Base-by-base conservation (phyloP, 2,113 vertebrate species). In the Atherinomorus stipes region DNA sequence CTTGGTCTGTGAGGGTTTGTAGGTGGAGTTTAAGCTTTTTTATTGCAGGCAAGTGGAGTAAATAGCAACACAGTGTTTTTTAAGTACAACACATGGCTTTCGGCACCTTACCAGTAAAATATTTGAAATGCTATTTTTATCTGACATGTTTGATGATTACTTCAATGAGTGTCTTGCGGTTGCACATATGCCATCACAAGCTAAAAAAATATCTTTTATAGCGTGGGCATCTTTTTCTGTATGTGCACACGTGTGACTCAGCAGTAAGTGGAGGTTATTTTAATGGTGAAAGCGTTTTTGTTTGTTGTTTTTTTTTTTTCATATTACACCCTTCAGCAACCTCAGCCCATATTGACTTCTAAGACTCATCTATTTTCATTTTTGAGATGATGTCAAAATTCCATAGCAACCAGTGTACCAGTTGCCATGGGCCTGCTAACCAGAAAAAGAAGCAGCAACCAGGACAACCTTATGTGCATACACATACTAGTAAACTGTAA, bases 291-390 rank as follows among this genome's bases (percentile, higher is more conserved):
- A 31, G 7, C 7, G 28, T 31, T 31, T 31, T 31, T 31, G 3
- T 31, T 31, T 31, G 3, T 31, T 4, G 25, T 63, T 67, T 80
- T 90, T 73, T 64, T 85, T 87, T 74, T 70, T 81, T 73, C 19
- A 11, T 77, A 83, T 74, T 89, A 87, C 86, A 87, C 85, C 88
- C 78, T 76, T 90, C 88, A 78, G 85, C 88, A 83, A 76, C 79
- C 73, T 68, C 79, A 82, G 80, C 66, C 84, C 84, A 84, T 88
- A 87, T 89, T 88, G 85, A 93, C 88, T 89, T 89, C 88, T 81
- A 76, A 85, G 81, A 90, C 83, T 91, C 88, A 90, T 93, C 91
- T 90, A 91, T 93, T 92, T 78, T 90, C 81, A 87, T 92, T 86
- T 85, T 84, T 83, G 77, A 93, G 90, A 90, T 89, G 74, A 90